Conservation (phyloP, 2,797 vertebrate genomes). For the Xiphophorus birchmanni region DNA sequence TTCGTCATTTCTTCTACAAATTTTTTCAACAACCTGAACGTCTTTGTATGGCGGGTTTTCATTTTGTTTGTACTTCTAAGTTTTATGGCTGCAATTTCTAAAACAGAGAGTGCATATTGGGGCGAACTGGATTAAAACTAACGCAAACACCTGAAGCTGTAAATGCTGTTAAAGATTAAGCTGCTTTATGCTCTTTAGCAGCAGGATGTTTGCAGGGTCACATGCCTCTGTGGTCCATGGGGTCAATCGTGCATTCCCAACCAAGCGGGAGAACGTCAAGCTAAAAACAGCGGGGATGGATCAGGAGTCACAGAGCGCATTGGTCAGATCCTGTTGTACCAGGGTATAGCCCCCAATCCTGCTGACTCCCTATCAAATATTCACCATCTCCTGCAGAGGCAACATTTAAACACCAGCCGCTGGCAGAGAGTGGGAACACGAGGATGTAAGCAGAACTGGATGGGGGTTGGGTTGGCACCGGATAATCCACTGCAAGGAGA, state of each 20-base stretch:
- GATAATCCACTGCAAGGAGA: conserved; percentile 66
- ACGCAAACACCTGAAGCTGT: background rate
- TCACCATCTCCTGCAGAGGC: conserved; percentile 66
- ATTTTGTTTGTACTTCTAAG: background rate
- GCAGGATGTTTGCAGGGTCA: background rate
- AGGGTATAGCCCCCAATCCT: conserved; percentile 38
- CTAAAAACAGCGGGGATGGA: conserved; percentile 26
- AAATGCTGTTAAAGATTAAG: background rate
- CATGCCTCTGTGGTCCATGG: background rate
- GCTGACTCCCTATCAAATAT: conserved; percentile 74
- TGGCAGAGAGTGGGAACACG: conserved; percentile 29
- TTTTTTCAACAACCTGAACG: background rate
- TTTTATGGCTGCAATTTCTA: background rate
- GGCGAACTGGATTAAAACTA: background rate
- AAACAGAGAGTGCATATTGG: background rate
- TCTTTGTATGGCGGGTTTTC: background rate
- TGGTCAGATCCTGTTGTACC: conserved; percentile 47
- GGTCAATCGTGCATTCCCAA: conserved; percentile 22
- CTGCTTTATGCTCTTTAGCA: background rate
- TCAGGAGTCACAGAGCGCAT: conserved; percentile 16
- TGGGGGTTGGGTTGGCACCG: conserved; percentile 55
- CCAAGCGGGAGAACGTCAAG: background rate
- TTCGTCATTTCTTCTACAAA: background rate
- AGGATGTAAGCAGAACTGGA: conserved; percentile 36
- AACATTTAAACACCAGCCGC: conserved; percentile 64